A percentile compares a stretch with the other conserved stretches of the same genome.
Conservation (phyloP, 30 jellyfish, hydroid and myxozoan genomes). For the Aurelia aurita region DNA sequence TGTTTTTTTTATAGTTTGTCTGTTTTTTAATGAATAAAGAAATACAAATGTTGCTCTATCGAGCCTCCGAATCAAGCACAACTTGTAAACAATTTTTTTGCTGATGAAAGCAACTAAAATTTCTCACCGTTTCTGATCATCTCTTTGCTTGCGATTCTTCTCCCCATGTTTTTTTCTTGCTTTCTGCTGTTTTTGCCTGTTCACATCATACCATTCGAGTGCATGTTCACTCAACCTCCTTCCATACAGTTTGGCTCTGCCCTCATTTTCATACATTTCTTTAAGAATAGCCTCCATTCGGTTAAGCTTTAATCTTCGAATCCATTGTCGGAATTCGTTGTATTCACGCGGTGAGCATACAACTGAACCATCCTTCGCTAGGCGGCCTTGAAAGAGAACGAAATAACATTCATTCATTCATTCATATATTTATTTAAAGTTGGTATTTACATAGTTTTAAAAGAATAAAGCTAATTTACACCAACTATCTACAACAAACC, state of each 20-base stretch:
- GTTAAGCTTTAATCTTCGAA: slow-evolving; percentile 82
- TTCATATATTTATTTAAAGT: no score
- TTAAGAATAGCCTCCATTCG: slow-evolving; percentile 32
- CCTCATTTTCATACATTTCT: slow-evolving; percentile 8
- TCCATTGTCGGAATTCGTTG: slow-evolving; percentile 89
- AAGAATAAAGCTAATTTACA: no score
- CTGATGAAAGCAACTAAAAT: no score
- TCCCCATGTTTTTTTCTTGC: slow-evolving; percentile 52
- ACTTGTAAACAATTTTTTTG: no score
- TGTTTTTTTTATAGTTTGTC: no score
- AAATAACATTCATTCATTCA: no score
- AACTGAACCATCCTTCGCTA: slow-evolving; percentile 88
- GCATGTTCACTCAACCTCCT: slow-evolving; percentile 38
- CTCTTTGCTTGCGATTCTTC: slow-evolving; percentile 40
- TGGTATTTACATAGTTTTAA: no score
- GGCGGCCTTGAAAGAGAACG: slow-evolving; percentile 54
- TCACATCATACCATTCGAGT: slow-evolving; percentile 40
- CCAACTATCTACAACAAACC: no score
- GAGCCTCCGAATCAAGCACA: no score
- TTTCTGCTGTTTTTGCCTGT: slow-evolving; percentile 52
- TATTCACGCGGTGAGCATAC: slow-evolving; percentile 87
- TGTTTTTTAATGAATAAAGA: no score
- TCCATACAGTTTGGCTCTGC: slow-evolving; percentile 27
- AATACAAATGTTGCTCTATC: no score
- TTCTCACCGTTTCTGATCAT: slow-evolving; percentile 53